A percentile compares a stretch with the other conserved stretches of the same genome.
Conservation (phyloP, 2,797 vertebrate species). For the Danio aesculapii region DNA sequence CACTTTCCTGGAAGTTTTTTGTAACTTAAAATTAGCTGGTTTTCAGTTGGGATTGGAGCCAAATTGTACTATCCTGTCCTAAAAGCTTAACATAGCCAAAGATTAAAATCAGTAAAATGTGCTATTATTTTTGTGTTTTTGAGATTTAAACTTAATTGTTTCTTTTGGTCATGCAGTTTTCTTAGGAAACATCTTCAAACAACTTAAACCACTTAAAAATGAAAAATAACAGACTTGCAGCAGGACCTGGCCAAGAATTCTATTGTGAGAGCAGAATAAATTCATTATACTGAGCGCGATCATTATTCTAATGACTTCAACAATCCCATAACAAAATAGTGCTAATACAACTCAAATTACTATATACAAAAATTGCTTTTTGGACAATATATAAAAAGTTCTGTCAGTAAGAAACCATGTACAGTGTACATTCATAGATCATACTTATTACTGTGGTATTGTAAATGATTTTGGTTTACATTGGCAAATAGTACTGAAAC, state of each 20-base stretch:
- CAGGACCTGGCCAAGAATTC: not conserved
- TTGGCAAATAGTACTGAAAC: constrained; percentile 3
- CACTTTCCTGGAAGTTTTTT: not conserved
- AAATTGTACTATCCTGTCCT: not conserved
- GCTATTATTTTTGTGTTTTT: not conserved
- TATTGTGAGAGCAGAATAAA: not conserved
- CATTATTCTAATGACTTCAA: constrained; percentile 5
- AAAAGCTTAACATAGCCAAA: not conserved
- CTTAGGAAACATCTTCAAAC: not conserved
- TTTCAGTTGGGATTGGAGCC: not conserved
- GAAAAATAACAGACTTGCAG: not conserved
- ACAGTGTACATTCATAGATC: not conserved
- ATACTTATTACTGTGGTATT: not conserved
- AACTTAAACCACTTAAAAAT: not conserved
- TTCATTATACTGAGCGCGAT: not conserved
- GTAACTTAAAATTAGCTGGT: not conserved
- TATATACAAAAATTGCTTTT: not conserved
- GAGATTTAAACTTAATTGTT: not conserved
- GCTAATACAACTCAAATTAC: not conserved
- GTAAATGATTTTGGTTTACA: not conserved
- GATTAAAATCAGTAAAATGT: not conserved
- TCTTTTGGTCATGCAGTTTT: not conserved
- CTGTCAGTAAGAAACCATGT: not conserved
- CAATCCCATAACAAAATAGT: not conserved
- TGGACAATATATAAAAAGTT: not conserved